Conservation (phyloP, 2,797 vertebrate species). For the Lepidocolaptes lacrymiger region DNA sequence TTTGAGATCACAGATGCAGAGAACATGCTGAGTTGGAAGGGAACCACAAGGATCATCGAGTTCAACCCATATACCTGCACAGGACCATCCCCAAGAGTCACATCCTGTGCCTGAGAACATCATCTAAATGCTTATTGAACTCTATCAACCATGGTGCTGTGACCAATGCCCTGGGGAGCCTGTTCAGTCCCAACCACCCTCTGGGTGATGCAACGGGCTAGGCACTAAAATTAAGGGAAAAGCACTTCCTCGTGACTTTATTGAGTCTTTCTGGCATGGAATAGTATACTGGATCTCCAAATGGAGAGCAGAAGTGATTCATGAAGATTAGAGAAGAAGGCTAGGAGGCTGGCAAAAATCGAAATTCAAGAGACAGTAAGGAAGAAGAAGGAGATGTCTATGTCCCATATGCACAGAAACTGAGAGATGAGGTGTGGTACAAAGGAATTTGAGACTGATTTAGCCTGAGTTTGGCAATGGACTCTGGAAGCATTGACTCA, state of each 20-base stretch:
- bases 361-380: background rate
- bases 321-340: background rate
- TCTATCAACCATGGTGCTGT: background rate
- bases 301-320: background rate
- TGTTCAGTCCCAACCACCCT: background rate
- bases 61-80: background rate
- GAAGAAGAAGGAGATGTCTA: background rate
- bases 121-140: background rate
- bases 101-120: background rate
- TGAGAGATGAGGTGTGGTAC: background rate
- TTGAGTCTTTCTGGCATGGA: background rate
- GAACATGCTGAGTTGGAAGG: background rate
- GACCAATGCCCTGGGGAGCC: background rate
- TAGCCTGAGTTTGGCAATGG: background rate
- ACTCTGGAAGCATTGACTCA: slow-evolving; percentile 7
- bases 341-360: background rate
- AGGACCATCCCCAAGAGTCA: background rate
- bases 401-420: background rate
- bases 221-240: background rate
- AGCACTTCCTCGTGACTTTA: background rate
- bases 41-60: no score
- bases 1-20: background rate
- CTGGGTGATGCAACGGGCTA: background rate
- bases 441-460: background rate
- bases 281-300: background rate